These are phyloP conservation scores for Drosophila leonis DNA, from an alignment of 2,888 invertebrate species.

Conservation along the genomic window DNA sequence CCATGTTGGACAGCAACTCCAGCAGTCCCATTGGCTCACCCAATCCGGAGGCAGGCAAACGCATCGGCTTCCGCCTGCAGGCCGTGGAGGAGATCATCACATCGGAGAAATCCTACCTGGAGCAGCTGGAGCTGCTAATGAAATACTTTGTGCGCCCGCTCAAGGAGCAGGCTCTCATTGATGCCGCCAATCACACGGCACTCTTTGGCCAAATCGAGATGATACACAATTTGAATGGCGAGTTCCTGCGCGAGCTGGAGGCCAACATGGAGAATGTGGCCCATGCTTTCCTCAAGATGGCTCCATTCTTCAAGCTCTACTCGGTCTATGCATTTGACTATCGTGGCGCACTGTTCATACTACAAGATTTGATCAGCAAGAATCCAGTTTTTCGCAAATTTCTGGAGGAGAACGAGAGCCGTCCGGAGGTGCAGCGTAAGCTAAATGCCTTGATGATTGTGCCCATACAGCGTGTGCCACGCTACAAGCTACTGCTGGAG, in stretches of 20 bases:
- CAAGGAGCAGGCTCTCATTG: conserved; percentile 86
- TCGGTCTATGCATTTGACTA: conserved; percentile 92
- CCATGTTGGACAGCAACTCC: conserved; percentile 86
- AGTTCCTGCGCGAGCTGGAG: conserved; percentile 87
- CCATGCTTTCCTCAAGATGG: conserved; percentile 89
- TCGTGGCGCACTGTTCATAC: conserved; percentile 87
- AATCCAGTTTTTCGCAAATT: conserved; percentile 87
- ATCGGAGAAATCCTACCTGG: conserved; percentile 90
- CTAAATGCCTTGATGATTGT: conserved; percentile 90
- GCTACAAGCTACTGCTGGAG: conserved; percentile 90
- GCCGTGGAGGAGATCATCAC: conserved; percentile 89
- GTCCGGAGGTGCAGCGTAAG: conserved; percentile 90
- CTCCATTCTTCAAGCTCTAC: conserved; percentile 92
- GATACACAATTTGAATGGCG: conserved; percentile 88
- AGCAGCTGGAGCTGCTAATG: conserved; percentile 89
- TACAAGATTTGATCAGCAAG: conserved; percentile 87
- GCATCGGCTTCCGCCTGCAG: conserved; percentile 85
- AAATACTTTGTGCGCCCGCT: conserved; percentile 88
- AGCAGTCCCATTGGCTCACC: conserved; percentile 68
- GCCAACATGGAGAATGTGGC: conserved; percentile 87
- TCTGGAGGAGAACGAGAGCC: conserved; percentile 88
- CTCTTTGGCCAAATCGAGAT: conserved; percentile 89
- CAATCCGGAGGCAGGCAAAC: conserved; percentile 80
- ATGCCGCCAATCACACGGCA: conserved; percentile 86
- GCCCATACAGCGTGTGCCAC: conserved; percentile 92